These are phyloP conservation scores for Amblyopsis rosae DNA, from an alignment of 2,113 vertebrate genomes.

Conservation along the genomic window DNA sequence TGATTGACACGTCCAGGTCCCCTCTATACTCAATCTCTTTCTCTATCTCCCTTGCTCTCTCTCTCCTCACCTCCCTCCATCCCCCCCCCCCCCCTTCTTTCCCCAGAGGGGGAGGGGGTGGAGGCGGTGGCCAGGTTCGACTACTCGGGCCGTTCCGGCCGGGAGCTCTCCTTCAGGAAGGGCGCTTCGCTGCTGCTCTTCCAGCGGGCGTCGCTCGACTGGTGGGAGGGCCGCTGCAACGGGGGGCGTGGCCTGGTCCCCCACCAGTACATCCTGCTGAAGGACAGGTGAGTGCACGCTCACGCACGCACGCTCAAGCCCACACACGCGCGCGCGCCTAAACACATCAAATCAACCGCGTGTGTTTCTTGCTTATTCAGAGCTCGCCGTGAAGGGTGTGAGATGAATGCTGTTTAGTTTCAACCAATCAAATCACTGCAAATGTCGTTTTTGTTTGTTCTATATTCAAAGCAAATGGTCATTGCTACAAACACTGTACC, in stretches of 20 bases:
- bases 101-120: slow-evolving; percentile 89
- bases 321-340: background rate
- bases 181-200: slow-evolving; percentile 92
- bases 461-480: too few relatives aligned
- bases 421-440: too few relatives aligned
- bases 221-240: slow-evolving; percentile 97
- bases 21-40: slow-evolving; percentile 13
- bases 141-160: slow-evolving; percentile 90
- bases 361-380: too few relatives aligned
- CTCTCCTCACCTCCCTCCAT: background rate
- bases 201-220: slow-evolving; percentile 95
- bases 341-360: too few relatives aligned
- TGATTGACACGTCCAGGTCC: slow-evolving; percentile 55
- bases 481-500: too few relatives aligned
- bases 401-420: too few relatives aligned
- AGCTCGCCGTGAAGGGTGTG: too few relatives aligned
- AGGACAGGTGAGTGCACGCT: slow-evolving; percentile 87
- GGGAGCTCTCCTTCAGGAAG: slow-evolving; percentile 97
- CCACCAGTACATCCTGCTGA: slow-evolving; percentile 96
- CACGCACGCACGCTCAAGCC: background rate
- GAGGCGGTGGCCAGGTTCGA: slow-evolving; percentile 98
- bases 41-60: background rate
- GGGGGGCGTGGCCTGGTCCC: slow-evolving; percentile 92
- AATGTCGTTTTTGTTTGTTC: too few relatives aligned
- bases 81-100: background rate